These are phyloP conservation scores for Zaprionus taronus DNA, from an alignment of 1,140 invertebrate species.

Conservation along the genomic window DNA sequence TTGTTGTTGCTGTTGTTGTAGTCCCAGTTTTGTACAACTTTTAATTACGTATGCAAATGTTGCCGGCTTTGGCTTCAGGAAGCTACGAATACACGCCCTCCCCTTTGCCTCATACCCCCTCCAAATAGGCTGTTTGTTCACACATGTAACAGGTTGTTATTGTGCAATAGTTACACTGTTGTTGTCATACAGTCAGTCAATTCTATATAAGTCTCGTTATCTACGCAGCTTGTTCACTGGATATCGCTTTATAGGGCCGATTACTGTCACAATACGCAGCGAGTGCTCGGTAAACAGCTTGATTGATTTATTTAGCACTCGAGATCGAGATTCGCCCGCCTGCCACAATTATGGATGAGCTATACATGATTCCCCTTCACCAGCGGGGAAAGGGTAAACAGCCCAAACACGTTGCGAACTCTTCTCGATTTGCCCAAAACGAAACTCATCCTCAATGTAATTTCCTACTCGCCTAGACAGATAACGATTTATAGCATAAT, in stretches of 20 bases:
- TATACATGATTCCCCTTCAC: background rate
- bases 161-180: background rate
- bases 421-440: background rate
- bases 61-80: constrained; percentile 47
- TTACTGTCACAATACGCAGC: constrained; percentile 29
- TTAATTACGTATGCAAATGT: constrained; percentile 62
- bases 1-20: constrained; percentile 2
- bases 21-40: background rate
- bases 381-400: background rate
- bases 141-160: constrained; percentile 54
- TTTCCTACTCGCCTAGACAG: background rate
- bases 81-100: constrained; percentile 8
- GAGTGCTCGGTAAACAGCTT: constrained; percentile 56
- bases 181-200: constrained; percentile 10
- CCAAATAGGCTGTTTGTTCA: constrained; percentile 31
- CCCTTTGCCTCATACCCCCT: background rate
- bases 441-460: background rate
- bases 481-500: constrained; percentile 1
- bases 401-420: background rate
- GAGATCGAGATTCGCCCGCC: background rate
- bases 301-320: constrained; percentile 39
- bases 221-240: constrained; percentile 15
- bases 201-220: background rate
- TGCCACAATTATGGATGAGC: constrained; percentile 1
- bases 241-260: constrained; percentile 36